Evolutionary conservation across 2,113 vertebrate genomes (phyloP), one percentile per base, ranked within the genome.

Genomic region (Suricata suricatta): DNA sequence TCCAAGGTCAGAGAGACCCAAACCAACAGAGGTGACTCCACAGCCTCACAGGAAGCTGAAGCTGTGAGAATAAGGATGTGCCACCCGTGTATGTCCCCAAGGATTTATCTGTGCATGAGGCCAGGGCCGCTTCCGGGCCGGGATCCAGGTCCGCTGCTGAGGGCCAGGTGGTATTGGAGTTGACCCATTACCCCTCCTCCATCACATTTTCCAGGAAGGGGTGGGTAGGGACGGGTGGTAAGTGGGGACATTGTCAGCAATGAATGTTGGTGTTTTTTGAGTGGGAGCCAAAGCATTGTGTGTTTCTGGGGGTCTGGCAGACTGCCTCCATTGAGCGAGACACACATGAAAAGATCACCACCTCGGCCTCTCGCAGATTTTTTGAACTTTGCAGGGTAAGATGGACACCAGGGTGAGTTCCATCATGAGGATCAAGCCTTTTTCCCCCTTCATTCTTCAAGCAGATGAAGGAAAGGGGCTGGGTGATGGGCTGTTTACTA

Each of bases 161-260:
- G 84, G 72, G 64, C 97, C 98, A 98, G 97, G 98, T 98, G 98
- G 57, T 93, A 90, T 41, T 91, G 81, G 68, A 21, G 33, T 91
- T 88, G 96, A 92, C 96, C 54, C 15, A 5, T n/a, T 17, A 33
- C 52, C 64, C 50, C 69, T 25, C 81, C 87, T 50, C 89, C 88
- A 92, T 97, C 97, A 97, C 96, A 96, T 96, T 97, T 98, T 98
- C 97, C 97, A 98, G 98, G 97, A 98, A 98, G 97, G 84, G 96
- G 81, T 98, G 94, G 81, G 66, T 69, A 85, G 92, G 87, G 93
- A 81, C 7, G 29, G 76, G 69, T 90, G 96, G 68, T 80, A 90
- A 87, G 88, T 87, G 82, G 97, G 92, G 93, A 85, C 76, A 25
- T 31, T 35, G 96, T 96, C 74, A 9, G 96, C 97, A 92, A 8